Conservation (phyloP, 2,113 vertebrate species). For the Etheostoma cragini region DNA sequence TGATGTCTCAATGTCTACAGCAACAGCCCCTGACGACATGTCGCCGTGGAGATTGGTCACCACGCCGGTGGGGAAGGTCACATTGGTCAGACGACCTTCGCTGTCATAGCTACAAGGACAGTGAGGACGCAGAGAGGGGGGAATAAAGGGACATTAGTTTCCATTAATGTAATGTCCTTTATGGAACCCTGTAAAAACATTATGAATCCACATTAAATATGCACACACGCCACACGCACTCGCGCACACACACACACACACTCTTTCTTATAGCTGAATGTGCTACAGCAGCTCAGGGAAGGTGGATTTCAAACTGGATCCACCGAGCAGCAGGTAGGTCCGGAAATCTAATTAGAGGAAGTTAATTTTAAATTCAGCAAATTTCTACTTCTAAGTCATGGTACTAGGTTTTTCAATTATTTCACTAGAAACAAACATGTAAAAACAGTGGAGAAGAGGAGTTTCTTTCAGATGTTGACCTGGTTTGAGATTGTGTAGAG, state of each 20-base stretch:
- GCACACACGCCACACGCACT: not conserved
- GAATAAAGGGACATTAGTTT: not conserved
- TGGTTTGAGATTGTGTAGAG: not conserved
- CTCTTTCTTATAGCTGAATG: not conserved
- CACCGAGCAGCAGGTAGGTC: not conserved
- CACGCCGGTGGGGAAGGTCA: conserved; percentile 97
- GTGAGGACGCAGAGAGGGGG: not conserved
- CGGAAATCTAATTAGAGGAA: not conserved
- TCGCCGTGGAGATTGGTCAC: conserved; percentile 96
- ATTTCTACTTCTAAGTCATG: not conserved
- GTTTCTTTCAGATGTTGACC: not conserved
- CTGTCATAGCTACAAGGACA: conserved; percentile 91
- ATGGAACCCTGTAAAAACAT: not conserved
- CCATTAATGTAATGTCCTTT: conserved; percentile 10
- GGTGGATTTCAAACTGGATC: not conserved
- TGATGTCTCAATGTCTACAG: conserved; percentile 96
- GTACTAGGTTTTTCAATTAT: not conserved
- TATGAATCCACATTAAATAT: not conserved
- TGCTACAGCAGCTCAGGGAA: not conserved
- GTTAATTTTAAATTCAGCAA: not conserved
- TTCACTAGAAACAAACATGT: not conserved
- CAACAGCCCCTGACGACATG: conserved; percentile 96
- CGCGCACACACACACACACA: not conserved
- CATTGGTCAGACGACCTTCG: conserved; percentile 96
- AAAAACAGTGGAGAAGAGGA: not conserved